A percentile compares a stretch with the other conserved stretches of the same genome.
These are phyloP conservation scores for Isurus oxyrinchus DNA, from an alignment of 2,113 vertebrate genomes.

Conservation along the genomic window DNA sequence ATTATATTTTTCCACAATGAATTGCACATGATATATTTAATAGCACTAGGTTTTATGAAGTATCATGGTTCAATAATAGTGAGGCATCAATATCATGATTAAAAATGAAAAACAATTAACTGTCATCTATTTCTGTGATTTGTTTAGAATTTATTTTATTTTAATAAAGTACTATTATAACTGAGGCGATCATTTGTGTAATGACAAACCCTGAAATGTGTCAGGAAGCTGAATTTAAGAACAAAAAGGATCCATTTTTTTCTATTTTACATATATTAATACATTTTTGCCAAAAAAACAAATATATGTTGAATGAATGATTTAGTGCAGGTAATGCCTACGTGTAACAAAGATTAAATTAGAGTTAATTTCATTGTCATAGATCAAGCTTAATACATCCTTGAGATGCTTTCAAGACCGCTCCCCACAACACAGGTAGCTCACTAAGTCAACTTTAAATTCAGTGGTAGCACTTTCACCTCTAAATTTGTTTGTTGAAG, in stretches of 20 bases:
- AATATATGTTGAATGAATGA: neutral
- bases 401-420: too few species aligned
- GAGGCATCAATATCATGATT: neutral
- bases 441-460: too few species aligned
- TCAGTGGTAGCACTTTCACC: too few species aligned
- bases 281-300: neutral
- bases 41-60: neutral
- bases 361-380: neutral
- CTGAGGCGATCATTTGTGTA: neutral
- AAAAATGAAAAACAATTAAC: constrained; percentile 8
- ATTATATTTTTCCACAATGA: neutral
- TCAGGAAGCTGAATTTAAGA: neutral
- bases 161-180: neutral
- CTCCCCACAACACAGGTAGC: too few species aligned
- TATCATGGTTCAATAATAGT: neutral
- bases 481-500: too few species aligned
- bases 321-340: neutral
- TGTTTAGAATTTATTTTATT: neutral
- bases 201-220: neutral
- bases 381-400: too few species aligned
- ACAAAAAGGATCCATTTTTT: neutral
- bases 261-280: neutral
- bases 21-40: neutral
- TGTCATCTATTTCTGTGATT: neutral
- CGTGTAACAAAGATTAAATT: neutral